Evolutionary conservation across 2,797 vertebrate genomes (phyloP).

Genomic region (Spea hammondii): DNA sequence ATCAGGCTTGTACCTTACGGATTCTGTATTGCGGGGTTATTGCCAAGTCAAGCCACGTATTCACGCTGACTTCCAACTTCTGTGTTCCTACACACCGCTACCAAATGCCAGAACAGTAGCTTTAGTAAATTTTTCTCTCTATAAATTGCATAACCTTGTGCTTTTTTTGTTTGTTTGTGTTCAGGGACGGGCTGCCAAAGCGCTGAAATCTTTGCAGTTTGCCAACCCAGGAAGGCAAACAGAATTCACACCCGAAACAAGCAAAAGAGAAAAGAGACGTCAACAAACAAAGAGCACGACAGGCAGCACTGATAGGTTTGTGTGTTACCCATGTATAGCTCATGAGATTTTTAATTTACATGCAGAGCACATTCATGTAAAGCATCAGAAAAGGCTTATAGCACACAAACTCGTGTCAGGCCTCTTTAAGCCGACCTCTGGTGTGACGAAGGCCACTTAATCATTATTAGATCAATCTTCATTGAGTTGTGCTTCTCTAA

Average conservation of each 20-base stretch:
- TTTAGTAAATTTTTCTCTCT: not conserved
- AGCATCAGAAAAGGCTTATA: no score
- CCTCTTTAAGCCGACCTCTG: no score
- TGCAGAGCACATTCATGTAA: no score
- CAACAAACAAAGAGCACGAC: constrained; percentile 71
- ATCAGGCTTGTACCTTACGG: no score
- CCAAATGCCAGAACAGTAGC: no score
- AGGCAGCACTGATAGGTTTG: constrained; percentile 80
- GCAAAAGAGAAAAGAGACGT: constrained; percentile 76
- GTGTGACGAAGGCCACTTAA: no score
- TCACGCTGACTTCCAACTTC: not conserved
- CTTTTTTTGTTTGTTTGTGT: constrained; percentile 55
- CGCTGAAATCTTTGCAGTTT: constrained; percentile 77
- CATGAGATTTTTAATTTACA: no score
- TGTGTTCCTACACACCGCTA: not conserved
- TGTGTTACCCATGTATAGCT: not conserved
- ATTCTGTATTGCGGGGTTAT: no score
- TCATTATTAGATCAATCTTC: no score
- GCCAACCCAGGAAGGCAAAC: constrained; percentile 77
- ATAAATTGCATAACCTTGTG: constrained; percentile 13
- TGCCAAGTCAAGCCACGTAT: constrained; percentile 28
- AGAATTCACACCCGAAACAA: constrained; percentile 78
- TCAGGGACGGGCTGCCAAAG: constrained; percentile 82
- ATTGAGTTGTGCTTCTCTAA: no score
- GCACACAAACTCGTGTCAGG: no score